Evolutionary conservation across 2,797 vertebrate genomes (phyloP).

Genomic region (Gymnocypris eckloni): DNA sequence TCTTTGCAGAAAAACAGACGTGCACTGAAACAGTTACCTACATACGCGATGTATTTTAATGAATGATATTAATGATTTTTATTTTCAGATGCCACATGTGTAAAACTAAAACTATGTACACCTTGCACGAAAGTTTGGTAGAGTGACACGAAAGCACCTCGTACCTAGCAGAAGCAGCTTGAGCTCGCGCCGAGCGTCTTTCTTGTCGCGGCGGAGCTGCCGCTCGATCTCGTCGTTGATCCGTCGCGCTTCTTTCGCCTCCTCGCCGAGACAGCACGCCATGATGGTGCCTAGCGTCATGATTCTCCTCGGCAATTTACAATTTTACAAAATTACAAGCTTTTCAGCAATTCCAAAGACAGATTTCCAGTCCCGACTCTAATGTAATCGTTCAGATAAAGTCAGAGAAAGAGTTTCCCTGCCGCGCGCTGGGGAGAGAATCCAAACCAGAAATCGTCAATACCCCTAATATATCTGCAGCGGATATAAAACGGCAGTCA

Average conservation of each 20-base stretch:
- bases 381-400: not conserved
- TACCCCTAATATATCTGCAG: not conserved
- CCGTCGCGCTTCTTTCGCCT: slow-evolving; percentile 93
- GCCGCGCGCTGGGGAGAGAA: slow-evolving; percentile 12
- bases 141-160: slow-evolving; percentile 42
- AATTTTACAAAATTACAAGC: not conserved
- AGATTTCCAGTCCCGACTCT: slow-evolving; percentile 12
- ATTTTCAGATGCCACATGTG: not conserved
- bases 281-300: slow-evolving; percentile 90
- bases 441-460: slow-evolving; percentile 40
- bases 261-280: slow-evolving; percentile 95
- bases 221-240: slow-evolving; percentile 96
- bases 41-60: not conserved
- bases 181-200: slow-evolving; percentile 86
- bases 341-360: slow-evolving; percentile 44
- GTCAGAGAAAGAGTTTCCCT: slow-evolving; percentile 4
- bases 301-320: slow-evolving; percentile 47
- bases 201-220: slow-evolving; percentile 91
- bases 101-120: not conserved
- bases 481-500: not conserved
- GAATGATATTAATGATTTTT: not conserved
- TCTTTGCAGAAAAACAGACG: not conserved
- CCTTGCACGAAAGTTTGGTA: not conserved
- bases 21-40: not conserved
- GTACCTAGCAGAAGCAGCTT: slow-evolving; percentile 92